Evolutionary conservation across 2,888 invertebrate genomes (phyloP).

Genomic region (Diachrysia chrysitis): DNA sequence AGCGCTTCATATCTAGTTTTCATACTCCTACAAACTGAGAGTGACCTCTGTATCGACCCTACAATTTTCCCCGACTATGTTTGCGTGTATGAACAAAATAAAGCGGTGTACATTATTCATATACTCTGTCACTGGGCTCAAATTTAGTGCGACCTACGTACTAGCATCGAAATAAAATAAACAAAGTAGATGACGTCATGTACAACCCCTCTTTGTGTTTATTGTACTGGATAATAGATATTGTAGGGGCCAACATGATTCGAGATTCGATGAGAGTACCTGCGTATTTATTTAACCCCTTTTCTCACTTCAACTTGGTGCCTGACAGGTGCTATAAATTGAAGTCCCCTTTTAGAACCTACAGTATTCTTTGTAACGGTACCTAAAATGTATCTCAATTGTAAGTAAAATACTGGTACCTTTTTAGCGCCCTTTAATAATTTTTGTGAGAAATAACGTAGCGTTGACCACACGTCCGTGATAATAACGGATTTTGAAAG

Average conservation of each 20-base stretch:
- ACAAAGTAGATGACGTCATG: slow-evolving; percentile 49
- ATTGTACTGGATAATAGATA: slow-evolving; percentile 42
- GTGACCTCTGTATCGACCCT: slow-evolving; percentile 7
- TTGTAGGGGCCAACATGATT: slow-evolving; percentile 17
- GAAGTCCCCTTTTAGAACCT: neutral
- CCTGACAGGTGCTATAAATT: neutral
- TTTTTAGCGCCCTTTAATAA: neutral
- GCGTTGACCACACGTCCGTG: neutral
- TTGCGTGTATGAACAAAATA: slow-evolving; percentile 46
- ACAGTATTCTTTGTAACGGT: neutral
- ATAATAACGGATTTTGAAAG: neutral
- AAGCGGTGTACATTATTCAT: slow-evolving; percentile 54
- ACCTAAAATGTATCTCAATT: neutral
- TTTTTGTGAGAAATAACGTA: neutral
- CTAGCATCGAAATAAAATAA: slow-evolving; percentile 45
- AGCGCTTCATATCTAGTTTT: neutral
- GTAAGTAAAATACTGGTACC: too few species aligned
- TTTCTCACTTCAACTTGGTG: slow-evolving; percentile 8
- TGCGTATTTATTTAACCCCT: slow-evolving; percentile 24
- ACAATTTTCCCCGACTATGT: slow-evolving; percentile 20
- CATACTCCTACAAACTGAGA: neutral
- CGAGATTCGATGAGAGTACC: slow-evolving; percentile 1
- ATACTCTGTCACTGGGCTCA: slow-evolving; percentile 33
- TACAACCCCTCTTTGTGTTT: slow-evolving; percentile 48
- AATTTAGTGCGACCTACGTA: slow-evolving; percentile 42